Conservation (phyloP, 2,113 vertebrate species). For the Tachuris rubrigastra region DNA sequence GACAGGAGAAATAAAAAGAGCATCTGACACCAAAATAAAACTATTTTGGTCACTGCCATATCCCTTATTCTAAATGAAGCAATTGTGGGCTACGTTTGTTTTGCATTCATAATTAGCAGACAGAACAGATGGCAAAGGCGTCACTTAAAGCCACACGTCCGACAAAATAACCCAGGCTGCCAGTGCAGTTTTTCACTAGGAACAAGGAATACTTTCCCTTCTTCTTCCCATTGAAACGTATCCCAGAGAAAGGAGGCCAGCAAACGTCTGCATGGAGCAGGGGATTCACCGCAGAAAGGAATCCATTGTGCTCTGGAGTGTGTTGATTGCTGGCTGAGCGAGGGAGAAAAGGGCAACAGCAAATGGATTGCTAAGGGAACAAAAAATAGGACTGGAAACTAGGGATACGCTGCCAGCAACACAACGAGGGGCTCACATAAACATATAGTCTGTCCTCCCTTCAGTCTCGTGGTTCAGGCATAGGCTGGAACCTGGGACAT, state of each 20-base stretch:
- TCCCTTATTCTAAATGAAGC: slow-evolving; percentile 66
- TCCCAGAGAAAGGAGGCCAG: slow-evolving; percentile 13
- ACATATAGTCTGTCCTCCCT: not conserved
- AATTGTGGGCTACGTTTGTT: slow-evolving; percentile 68
- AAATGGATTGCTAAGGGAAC: not conserved
- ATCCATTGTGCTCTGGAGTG: not conserved
- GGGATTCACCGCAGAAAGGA: slow-evolving; percentile 7
- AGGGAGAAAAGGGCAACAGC: not conserved
- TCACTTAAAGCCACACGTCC: slow-evolving; percentile 64
- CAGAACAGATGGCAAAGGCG: slow-evolving; percentile 70
- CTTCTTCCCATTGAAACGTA: slow-evolving; percentile 19
- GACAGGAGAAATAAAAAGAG: slow-evolving; percentile 62
- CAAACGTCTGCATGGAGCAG: not conserved
- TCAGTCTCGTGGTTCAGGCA: not conserved
- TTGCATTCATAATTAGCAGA: slow-evolving; percentile 70
- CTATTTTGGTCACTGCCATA: slow-evolving; percentile 67
- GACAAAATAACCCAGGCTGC: slow-evolving; percentile 65
- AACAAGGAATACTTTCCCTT: slow-evolving; percentile 59
- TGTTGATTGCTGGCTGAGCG: not conserved
- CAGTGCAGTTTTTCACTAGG: slow-evolving; percentile 17
- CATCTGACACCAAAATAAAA: slow-evolving; percentile 65
- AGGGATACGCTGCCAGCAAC: not conserved
- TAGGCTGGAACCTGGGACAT: not conserved
- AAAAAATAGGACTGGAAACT: slow-evolving; percentile 38
- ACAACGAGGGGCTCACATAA: not conserved